Percentiles rank a stretch among this genome's conserved stretches.
These are phyloP conservation scores for Oreohelix idahoensis DNA, from an alignment of 1,140 invertebrate species.

Conservation along the genomic window DNA sequence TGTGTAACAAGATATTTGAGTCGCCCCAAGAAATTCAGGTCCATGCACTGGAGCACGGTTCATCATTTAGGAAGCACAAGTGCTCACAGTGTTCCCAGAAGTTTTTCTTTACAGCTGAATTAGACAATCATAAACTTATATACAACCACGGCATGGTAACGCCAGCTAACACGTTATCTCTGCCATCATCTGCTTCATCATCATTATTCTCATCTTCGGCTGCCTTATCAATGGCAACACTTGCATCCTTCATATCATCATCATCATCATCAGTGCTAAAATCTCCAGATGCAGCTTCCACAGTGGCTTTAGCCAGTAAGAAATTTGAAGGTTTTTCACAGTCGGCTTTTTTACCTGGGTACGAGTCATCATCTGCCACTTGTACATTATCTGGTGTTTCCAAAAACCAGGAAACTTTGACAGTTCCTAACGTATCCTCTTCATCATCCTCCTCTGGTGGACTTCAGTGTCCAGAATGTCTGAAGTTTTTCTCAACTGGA, in stretches of 20 bases:
- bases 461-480: constrained; percentile 63
- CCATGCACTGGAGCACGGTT: constrained; percentile 88
- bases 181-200: constrained; percentile 10
- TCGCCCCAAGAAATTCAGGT: constrained; percentile 84
- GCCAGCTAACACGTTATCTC: neutral
- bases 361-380: neutral
- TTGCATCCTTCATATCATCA: constrained; percentile 29
- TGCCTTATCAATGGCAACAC: constrained; percentile 26
- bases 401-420: constrained; percentile 26
- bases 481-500: constrained; percentile 56
- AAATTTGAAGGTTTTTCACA: neutral
- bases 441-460: constrained; percentile 23
- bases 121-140: constrained; percentile 86
- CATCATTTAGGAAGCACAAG: constrained; percentile 85
- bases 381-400: neutral
- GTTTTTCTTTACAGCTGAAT: constrained; percentile 92
- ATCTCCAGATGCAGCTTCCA: neutral
- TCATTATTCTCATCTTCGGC: constrained; percentile 18
- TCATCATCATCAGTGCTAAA: constrained; percentile 19
- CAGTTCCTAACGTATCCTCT: neutral
- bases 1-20: constrained; percentile 90
- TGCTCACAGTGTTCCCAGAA: constrained; percentile 86
- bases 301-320: neutral
- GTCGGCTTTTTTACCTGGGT: neutral
- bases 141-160: constrained; percentile 67